Conservation (phyloP, 2,113 vertebrate genomes). For the Sminthopsis crassicaudata region DNA sequence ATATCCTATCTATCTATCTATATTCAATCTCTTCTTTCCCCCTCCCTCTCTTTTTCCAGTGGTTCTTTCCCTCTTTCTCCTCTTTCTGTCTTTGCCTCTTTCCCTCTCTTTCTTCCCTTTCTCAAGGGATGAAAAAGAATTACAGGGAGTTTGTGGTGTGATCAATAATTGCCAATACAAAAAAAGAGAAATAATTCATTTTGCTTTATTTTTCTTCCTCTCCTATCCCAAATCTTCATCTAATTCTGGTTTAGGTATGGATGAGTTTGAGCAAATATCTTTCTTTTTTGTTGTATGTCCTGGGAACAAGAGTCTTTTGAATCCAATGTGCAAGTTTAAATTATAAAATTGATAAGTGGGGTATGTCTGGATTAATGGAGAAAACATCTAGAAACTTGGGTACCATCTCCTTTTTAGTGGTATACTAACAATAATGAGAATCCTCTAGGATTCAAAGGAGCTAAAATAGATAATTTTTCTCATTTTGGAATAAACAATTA, state of each 20-base stretch:
- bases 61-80: neutral
- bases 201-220: neutral
- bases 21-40: neutral
- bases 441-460: neutral
- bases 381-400: neutral
- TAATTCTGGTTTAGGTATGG: neutral
- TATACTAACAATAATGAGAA: neutral
- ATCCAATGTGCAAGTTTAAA: neutral
- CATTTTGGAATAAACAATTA: neutral
- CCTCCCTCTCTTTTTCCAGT: neutral
- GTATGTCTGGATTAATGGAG: neutral
- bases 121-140: neutral
- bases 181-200: too few relatives aligned
- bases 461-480: neutral
- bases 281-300: neutral
- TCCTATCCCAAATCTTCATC: neutral
- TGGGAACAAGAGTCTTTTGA: neutral
- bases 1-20: too few relatives aligned
- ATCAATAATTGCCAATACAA: neutral
- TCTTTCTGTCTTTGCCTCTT: neutral
- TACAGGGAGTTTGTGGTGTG: neutral
- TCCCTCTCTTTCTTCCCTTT: neutral
- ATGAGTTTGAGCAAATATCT: neutral
- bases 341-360: slow-evolving; percentile 2
- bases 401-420: neutral